Evolutionary conservation across 1,140 invertebrate species (phyloP).

Genomic region (Cotesia glomerata): DNA sequence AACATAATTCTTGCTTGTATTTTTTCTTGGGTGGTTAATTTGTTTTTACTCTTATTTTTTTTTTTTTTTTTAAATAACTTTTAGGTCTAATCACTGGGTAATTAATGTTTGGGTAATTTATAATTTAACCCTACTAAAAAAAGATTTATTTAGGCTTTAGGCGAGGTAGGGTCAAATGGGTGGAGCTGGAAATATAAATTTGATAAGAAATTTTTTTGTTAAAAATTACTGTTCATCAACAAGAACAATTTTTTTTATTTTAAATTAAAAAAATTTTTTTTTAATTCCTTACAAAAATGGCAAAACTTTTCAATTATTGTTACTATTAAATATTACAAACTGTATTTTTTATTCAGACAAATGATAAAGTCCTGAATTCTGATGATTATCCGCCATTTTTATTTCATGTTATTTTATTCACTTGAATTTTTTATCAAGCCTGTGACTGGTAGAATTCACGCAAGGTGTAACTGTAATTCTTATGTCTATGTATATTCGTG

Average conservation of each 20-base stretch:
- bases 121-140: neutral
- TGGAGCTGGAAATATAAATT: too few species aligned
- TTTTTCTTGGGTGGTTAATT: neutral
- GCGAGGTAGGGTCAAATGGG: too few species aligned
- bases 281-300: too few species aligned
- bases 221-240: too few species aligned
- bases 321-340: too few species aligned
- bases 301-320: too few species aligned
- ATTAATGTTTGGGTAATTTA: conserved; percentile 21
- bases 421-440: neutral
- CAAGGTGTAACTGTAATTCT: neutral
- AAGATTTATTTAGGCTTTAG: neutral
- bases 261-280: neutral
- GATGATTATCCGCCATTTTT: too few species aligned
- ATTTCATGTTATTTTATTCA: neutral
- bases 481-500: conserved; percentile 6
- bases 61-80: conserved; percentile 21
- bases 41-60: conserved; percentile 9
- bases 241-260: too few species aligned
- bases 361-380: too few species aligned
- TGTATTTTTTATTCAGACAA: too few species aligned
- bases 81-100: conserved; percentile 29
- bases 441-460: neutral
- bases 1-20: conserved; percentile 26
- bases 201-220: too few species aligned